These are phyloP conservation scores for Heteractis magnifica DNA, from an alignment of 92 coral and sea anemone genomes.

Conservation along the genomic window DNA sequence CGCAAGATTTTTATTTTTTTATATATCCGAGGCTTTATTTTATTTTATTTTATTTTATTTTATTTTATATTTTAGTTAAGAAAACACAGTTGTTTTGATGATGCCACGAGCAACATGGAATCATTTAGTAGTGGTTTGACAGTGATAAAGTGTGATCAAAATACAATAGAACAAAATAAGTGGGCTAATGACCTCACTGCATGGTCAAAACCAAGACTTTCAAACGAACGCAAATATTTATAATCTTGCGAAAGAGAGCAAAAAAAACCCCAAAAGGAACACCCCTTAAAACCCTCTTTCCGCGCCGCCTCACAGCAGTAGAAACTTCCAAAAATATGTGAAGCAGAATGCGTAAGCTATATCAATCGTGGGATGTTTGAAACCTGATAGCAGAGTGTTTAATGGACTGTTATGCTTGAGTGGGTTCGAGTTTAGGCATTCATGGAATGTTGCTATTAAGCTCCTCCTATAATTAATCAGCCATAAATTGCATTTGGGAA, in stretches of 20 bases:
- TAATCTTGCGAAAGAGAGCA: constrained; percentile 14
- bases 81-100: background rate
- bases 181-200: background rate
- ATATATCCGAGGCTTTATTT: background rate
- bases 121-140: background rate
- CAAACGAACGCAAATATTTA: constrained; percentile 13
- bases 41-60: too few species aligned
- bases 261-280: background rate
- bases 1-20: background rate
- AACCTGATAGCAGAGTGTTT: background rate
- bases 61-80: too few species aligned
- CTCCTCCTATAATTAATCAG: constrained; percentile 49
- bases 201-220: background rate
- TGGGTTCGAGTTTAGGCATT: constrained; percentile 65
- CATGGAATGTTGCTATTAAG: constrained; percentile 44
- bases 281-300: background rate
- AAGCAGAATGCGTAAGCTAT: background rate
- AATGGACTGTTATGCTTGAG: constrained; percentile 41
- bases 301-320: background rate
- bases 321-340: constrained; percentile 10
- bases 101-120: background rate
- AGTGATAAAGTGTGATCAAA: background rate
- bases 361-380: background rate
- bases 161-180: background rate
- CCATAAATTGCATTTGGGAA: constrained; percentile 20